Evolutionary conservation across 2,888 invertebrate species (phyloP).

Genomic region (Phyto melanocephala): DNA sequence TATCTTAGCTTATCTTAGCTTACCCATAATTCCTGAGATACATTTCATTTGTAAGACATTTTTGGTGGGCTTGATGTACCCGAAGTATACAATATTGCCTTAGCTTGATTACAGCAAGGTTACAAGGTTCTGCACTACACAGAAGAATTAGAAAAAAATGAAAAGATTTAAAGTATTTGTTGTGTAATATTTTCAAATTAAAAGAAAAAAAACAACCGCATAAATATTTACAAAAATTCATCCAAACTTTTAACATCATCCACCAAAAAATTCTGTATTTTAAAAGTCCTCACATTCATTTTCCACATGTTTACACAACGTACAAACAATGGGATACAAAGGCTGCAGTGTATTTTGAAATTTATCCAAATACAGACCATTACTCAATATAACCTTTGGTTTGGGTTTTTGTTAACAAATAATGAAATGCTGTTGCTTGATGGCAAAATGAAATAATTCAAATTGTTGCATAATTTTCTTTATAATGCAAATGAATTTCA

Average conservation of each 20-base stretch:
- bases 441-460: constrained; percentile 14
- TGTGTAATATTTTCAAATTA: too few species aligned
- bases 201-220: too few species aligned
- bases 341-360: constrained; percentile 35
- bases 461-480: constrained; percentile 7
- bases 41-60: constrained; percentile 48
- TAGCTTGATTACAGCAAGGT: constrained; percentile 67
- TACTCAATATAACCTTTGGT: constrained; percentile 70
- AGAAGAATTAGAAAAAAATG: not conserved
- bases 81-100: constrained; percentile 72
- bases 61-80: constrained; percentile 74
- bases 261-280: not conserved
- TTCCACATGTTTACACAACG: constrained; percentile 4
- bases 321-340: constrained; percentile 19
- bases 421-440: constrained; percentile 4
- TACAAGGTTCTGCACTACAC: constrained; percentile 30
- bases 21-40: constrained; percentile 30
- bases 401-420: constrained; percentile 68
- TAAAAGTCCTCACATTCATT: not conserved
- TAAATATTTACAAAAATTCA: constrained; percentile 1
- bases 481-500: not conserved
- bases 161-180: not conserved
- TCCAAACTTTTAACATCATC: not conserved
- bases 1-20: too few species aligned
- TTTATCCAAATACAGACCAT: constrained; percentile 67